A percentile compares a stretch with the other conserved stretches of the same genome.
These are phyloP conservation scores for Nomada ruficornis DNA, from an alignment of 2,888 invertebrate species.

Conservation along the genomic window DNA sequence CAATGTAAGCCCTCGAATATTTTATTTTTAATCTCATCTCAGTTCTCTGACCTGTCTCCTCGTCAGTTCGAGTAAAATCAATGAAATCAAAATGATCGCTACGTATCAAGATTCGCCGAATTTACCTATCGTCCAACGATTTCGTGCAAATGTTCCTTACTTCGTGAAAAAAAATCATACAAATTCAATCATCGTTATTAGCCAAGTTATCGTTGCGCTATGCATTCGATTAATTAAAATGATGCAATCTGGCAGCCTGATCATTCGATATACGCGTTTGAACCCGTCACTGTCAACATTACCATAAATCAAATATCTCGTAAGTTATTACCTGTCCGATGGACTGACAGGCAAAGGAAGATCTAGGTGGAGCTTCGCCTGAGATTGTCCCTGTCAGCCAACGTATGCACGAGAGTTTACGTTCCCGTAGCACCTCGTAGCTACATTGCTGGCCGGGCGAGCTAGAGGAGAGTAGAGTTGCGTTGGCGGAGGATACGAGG, in stretches of 20 bases:
- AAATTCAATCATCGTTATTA: neutral
- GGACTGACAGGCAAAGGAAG: slow-evolving; percentile 51
- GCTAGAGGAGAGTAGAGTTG: slow-evolving; percentile 60
- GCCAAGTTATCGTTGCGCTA: neutral
- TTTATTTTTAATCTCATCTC: slow-evolving; percentile 38
- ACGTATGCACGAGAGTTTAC: slow-evolving; percentile 69
- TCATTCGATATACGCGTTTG: slow-evolving; percentile 32
- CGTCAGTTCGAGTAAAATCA: slow-evolving; percentile 20
- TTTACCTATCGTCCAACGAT: too few species aligned
- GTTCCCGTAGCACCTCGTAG: slow-evolving; percentile 71
- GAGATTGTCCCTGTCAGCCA: slow-evolving; percentile 44
- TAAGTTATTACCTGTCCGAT: slow-evolving; percentile 47
- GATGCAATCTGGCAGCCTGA: neutral
- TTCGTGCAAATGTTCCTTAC: too few species aligned
- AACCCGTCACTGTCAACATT: slow-evolving; percentile 45
- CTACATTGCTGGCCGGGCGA: slow-evolving; percentile 71
- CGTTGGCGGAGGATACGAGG: slow-evolving; percentile 62
- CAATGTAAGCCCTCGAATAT: slow-evolving; percentile 30
- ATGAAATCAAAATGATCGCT: neutral
- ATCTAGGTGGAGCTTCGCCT: slow-evolving; percentile 44
- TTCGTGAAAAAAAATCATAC: too few species aligned
- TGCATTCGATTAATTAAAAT: slow-evolving; percentile 18
- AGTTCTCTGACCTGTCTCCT: slow-evolving; percentile 18
- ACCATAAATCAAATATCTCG: slow-evolving; percentile 51
- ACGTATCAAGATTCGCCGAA: too few species aligned